These are phyloP conservation scores for Prunella strophiata DNA, from an alignment of 2,797 vertebrate genomes.

Conservation along the genomic window DNA sequence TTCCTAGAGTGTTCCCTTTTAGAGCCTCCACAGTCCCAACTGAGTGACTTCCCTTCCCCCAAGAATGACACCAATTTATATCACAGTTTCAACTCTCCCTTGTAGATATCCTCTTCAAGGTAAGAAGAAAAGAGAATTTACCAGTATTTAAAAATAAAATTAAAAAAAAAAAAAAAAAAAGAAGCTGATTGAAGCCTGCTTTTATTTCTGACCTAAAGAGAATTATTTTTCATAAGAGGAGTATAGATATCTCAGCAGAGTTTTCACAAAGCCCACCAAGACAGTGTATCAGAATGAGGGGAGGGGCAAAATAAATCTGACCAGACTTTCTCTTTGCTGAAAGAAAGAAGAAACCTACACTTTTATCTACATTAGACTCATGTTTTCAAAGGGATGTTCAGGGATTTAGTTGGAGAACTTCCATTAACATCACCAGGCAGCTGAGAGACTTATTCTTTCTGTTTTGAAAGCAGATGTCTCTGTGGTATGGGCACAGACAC, in stretches of 20 bases:
- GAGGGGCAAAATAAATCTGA: background rate
- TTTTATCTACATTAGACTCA: background rate
- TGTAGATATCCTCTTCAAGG: background rate
- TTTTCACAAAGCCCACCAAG: background rate
- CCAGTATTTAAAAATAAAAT: background rate
- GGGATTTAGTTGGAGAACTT: constrained; percentile 17
- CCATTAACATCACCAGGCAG: background rate
- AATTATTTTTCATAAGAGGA: background rate
- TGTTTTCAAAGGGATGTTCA: background rate
- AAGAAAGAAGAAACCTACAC: background rate
- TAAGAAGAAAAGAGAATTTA: background rate
- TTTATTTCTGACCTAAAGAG: background rate
- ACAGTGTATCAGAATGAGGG: background rate
- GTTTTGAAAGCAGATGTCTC: constrained; percentile 1
- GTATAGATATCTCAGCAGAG: background rate
- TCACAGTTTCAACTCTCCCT: background rate
- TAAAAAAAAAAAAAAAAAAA: background rate
- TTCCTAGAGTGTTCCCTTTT: background rate
- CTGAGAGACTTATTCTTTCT: background rate
- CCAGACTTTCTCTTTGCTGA: background rate
- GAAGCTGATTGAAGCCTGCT: background rate
- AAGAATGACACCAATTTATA: background rate
- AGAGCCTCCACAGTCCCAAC: background rate
- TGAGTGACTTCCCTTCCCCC: background rate
- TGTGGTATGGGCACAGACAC: background rate